Conservation (phyloP, 1,140 invertebrate genomes). For the Sarcophaga bullata region DNA sequence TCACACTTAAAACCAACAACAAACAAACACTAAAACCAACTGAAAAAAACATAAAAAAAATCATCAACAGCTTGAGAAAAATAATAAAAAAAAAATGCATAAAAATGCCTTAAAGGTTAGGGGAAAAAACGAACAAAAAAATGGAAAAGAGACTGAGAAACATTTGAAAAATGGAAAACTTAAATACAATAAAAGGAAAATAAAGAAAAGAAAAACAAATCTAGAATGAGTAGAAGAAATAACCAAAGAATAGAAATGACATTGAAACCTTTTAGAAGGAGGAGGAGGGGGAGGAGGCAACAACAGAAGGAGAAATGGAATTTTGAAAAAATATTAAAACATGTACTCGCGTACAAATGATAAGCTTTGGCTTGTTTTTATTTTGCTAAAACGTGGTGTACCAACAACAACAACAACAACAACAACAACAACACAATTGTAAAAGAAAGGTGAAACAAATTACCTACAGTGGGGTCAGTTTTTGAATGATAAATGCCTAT, state of each 20-base stretch:
- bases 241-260: too few species aligned
- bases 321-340: conserved; percentile 10
- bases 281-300: too few species aligned
- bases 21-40: too few species aligned
- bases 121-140: neutral
- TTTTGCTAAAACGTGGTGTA: neutral
- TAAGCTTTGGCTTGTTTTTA: conserved; percentile 12
- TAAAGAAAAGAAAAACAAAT: neutral
- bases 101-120: conserved; percentile 10
- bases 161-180: neutral
- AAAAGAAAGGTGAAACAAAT: neutral
- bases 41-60: too few species aligned
- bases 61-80: neutral
- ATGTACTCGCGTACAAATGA: neutral
- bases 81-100: neutral
- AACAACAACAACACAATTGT: neutral
- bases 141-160: conserved; percentile 1
- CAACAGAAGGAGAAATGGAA: too few species aligned
- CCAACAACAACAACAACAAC: neutral
- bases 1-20: too few species aligned
- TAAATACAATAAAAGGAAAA: neutral
- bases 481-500: too few species aligned
- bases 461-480: neutral
- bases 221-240: too few species aligned
- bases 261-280: too few species aligned